phyloP scores from a whole-genome alignment of 2,888 invertebrate species.

The Therioaphis trifolii region DNA sequence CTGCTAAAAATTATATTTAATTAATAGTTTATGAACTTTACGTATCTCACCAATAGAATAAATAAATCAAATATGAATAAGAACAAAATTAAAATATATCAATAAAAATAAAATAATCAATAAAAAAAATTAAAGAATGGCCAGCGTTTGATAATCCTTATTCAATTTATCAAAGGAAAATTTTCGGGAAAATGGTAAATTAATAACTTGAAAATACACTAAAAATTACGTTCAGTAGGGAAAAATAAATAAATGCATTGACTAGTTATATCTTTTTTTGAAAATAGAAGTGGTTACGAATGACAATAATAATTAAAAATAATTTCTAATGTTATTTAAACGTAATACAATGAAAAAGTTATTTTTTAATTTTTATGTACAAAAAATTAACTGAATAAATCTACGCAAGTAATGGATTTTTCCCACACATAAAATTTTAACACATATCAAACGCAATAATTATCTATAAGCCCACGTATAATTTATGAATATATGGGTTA shows the following conservation, averaged over 20 bases:
- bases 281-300: not conserved
- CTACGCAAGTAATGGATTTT: slow-evolving; percentile 11
- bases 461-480: slow-evolving; percentile 12
- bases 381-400: slow-evolving; percentile 15
- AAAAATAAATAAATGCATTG: not conserved
- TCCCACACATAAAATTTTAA: slow-evolving; percentile 33
- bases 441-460: slow-evolving; percentile 18
- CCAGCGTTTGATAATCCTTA: too few relatives aligned
- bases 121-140: too few relatives aligned
- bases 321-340: not conserved
- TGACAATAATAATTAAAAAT: not conserved
- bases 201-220: too few relatives aligned
- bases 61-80: too few relatives aligned
- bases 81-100: too few relatives aligned
- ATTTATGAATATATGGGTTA: slow-evolving; percentile 58
- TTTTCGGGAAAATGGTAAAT: too few relatives aligned
- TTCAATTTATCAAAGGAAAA: too few relatives aligned
- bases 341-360: not conserved
- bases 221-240: not conserved
- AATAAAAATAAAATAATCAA: too few relatives aligned
- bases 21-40: too few relatives aligned
- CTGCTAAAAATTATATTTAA: too few relatives aligned
- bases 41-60: too few relatives aligned
- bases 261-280: not conserved
- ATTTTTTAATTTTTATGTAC: not conserved